Evolutionary conservation across 2,797 vertebrate genomes (phyloP).

Genomic region (Schizopygopsis pylzovi): DNA sequence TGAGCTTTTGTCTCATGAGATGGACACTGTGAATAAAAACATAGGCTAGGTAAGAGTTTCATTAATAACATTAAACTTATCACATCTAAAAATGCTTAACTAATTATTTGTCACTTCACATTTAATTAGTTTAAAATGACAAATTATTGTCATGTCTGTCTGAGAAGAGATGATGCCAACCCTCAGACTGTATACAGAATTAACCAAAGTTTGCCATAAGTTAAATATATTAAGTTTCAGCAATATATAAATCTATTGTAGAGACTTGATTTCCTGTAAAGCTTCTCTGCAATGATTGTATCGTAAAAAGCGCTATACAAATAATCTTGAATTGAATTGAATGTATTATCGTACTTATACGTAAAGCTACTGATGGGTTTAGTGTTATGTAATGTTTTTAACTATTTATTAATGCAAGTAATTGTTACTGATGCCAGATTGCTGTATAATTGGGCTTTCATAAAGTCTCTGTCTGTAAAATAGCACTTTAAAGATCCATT

Average conservation of each 20-base stretch:
- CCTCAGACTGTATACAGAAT: too few species aligned
- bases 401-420: not conserved
- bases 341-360: not conserved
- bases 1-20: slow-evolving; percentile 4
- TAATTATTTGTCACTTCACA: not conserved
- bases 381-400: slow-evolving; percentile 4
- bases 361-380: slow-evolving; percentile 1
- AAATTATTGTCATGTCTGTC: not conserved
- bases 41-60: not conserved
- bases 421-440: slow-evolving; percentile 26
- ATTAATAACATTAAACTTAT: not conserved
- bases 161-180: too few species aligned
- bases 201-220: too few species aligned
- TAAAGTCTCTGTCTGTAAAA: slow-evolving; percentile 46
- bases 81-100: not conserved
- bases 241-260: too few species aligned
- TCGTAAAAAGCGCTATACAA: too few species aligned
- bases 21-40: not conserved
- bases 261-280: too few species aligned
- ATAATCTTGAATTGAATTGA: not conserved
- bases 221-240: too few species aligned
- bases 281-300: too few species aligned
- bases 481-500: slow-evolving; percentile 48
- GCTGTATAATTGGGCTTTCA: slow-evolving; percentile 30
- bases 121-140: not conserved